A percentile compares a stretch with the other conserved stretches of the same genome.
Conservation (phyloP, 2,797 vertebrate genomes). For the Hippoglossus hippoglossus region DNA sequence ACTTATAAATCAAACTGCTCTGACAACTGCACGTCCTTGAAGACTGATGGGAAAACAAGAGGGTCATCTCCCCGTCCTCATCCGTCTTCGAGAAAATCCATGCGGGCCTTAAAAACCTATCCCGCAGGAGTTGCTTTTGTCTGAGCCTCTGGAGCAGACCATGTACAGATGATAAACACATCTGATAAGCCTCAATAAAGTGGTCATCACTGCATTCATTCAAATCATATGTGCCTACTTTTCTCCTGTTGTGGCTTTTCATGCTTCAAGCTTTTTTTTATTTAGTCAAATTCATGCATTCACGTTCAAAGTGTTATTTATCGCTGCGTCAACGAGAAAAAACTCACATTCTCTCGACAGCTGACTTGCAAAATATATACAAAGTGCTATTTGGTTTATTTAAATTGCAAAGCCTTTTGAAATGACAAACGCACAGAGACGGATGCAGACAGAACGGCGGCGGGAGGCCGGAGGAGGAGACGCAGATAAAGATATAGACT, state of each 20-base stretch:
- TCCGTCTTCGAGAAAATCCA: too few species aligned
- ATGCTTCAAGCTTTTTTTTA: background rate
- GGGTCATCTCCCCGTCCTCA: too few species aligned
- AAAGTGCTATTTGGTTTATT: slow-evolving; percentile 25
- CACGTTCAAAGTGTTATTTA: background rate
- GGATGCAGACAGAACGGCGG: slow-evolving; percentile 7
- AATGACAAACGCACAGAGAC: slow-evolving; percentile 13
- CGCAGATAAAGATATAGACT: slow-evolving; percentile 23
- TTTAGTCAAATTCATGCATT: background rate
- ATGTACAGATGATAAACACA: background rate
- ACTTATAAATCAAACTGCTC: too few species aligned
- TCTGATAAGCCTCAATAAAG: background rate
- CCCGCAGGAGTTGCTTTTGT: background rate
- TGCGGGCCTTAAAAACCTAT: too few species aligned
- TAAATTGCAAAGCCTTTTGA: slow-evolving; percentile 17
- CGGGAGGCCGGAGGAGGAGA: slow-evolving; percentile 25
- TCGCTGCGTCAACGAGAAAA: slow-evolving; percentile 4
- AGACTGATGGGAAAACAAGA: too few species aligned
- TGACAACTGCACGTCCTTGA: too few species aligned
- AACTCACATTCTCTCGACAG: slow-evolving; percentile 19
- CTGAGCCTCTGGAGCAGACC: background rate
- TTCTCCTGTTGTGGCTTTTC: background rate
- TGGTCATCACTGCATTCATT: background rate
- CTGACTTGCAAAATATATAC: background rate
- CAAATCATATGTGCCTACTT: background rate